A percentile compares a stretch with the other conserved stretches of the same genome.
Conservation (phyloP, 1,140 invertebrate species). For the Myzus persicae region DNA sequence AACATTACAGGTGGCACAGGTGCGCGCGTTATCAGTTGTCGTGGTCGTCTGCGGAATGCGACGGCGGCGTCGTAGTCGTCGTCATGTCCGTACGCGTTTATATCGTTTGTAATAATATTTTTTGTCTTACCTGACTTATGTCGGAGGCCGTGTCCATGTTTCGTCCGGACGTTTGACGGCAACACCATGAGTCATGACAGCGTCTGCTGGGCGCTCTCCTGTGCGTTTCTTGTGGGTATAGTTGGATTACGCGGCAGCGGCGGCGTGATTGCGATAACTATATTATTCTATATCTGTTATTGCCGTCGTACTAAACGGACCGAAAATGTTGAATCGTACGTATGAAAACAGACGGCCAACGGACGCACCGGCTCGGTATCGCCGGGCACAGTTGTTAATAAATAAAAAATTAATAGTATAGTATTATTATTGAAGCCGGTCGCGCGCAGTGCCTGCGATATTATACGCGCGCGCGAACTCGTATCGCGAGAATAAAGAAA, state of each 20-base stretch:
- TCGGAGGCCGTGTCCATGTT: neutral
- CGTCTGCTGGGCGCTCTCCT: neutral
- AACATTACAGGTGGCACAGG: neutral
- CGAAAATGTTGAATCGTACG: neutral
- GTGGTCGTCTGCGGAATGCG: neutral
- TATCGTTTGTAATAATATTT: neutral
- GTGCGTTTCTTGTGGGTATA: neutral
- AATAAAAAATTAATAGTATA: neutral
- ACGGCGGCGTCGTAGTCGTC: neutral
- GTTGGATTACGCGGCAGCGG: too few relatives aligned
- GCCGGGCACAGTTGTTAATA: too few relatives aligned
- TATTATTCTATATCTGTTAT: too few relatives aligned
- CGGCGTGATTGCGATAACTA: too few relatives aligned
- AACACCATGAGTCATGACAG: conserved; percentile 9
- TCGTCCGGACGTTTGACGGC: neutral
- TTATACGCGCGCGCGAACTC: neutral
- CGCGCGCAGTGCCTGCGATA: neutral
- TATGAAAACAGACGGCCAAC: neutral
- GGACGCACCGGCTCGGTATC: too few relatives aligned
- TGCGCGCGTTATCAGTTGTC: neutral
- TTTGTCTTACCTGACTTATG: neutral
- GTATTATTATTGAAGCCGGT: neutral
- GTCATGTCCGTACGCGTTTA: neutral
- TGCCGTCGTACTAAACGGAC: neutral
- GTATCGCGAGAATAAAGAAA: conserved; percentile 16